Evolutionary conservation across 2,113 vertebrate genomes (phyloP).

Genomic region (Phylloscopus whistleri): DNA sequence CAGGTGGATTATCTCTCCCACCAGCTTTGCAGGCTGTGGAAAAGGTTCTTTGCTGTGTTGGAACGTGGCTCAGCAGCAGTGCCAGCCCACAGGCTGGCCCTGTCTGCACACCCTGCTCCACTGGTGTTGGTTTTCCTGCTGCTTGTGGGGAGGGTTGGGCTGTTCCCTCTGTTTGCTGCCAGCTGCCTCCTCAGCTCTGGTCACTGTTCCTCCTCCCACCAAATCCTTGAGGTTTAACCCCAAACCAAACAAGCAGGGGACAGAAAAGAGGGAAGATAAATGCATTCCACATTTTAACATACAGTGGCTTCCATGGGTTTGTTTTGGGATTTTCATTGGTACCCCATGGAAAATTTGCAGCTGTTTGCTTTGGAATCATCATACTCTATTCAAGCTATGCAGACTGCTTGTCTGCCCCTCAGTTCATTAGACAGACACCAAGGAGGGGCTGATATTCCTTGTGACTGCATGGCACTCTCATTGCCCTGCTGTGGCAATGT

Average conservation of each 20-base stretch:
- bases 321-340: neutral
- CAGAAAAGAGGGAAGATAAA: neutral
- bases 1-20: neutral
- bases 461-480: too few relatives aligned
- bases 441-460: neutral
- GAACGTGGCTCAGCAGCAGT: neutral
- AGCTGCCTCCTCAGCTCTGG: neutral
- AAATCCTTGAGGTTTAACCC: neutral
- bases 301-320: neutral
- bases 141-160: neutral
- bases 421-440: accelerated
- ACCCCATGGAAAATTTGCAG: neutral
- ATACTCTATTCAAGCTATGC: neutral
- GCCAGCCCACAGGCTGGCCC: neutral
- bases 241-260: neutral
- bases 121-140: neutral
- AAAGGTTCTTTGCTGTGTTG: neutral
- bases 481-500: neutral
- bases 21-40: neutral
- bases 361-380: neutral
- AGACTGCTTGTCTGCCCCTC: neutral
- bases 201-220: neutral
- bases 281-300: neutral
- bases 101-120: neutral
- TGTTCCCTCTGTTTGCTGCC: neutral